phyloP scores from a whole-genome alignment of 2,888 invertebrate species.

The Harmothoe impar region DNA sequence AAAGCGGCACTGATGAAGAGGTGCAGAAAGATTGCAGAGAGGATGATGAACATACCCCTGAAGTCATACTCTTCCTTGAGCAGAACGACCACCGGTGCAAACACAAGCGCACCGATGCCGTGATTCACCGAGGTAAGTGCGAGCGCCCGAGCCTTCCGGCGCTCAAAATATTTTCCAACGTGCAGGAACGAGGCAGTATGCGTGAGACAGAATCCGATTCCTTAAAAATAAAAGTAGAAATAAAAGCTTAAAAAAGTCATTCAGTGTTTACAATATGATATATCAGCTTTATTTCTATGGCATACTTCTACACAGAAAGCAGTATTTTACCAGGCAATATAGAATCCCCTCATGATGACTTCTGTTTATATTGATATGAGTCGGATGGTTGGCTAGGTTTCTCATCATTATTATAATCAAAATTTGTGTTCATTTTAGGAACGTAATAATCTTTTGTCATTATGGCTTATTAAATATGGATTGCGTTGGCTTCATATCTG shows the following conservation, averaged over 20 bases:
- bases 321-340: too few relatives aligned
- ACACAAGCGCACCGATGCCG: slow-evolving; percentile 28
- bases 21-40: slow-evolving; percentile 20
- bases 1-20: slow-evolving; percentile 43
- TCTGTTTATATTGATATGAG: too few relatives aligned
- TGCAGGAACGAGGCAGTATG: slow-evolving; percentile 54
- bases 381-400: too few relatives aligned
- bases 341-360: too few relatives aligned
- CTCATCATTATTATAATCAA: too few relatives aligned
- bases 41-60: slow-evolving; percentile 39
- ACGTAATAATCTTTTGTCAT: too few relatives aligned
- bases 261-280: background rate
- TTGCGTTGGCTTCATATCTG: too few relatives aligned
- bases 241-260: background rate
- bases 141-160: slow-evolving; percentile 42
- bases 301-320: too few relatives aligned
- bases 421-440: too few relatives aligned
- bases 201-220: slow-evolving; percentile 34
- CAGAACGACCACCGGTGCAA: slow-evolving; percentile 21
- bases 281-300: too few relatives aligned
- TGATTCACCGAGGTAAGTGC: slow-evolving; percentile 41
- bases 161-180: slow-evolving; percentile 44
- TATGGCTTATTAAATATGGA: too few relatives aligned
- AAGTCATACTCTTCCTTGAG: slow-evolving; percentile 33
- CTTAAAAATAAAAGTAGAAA: slow-evolving; percentile 40